Conservation (phyloP, 2,797 vertebrate species). For the Netta rufina region DNA sequence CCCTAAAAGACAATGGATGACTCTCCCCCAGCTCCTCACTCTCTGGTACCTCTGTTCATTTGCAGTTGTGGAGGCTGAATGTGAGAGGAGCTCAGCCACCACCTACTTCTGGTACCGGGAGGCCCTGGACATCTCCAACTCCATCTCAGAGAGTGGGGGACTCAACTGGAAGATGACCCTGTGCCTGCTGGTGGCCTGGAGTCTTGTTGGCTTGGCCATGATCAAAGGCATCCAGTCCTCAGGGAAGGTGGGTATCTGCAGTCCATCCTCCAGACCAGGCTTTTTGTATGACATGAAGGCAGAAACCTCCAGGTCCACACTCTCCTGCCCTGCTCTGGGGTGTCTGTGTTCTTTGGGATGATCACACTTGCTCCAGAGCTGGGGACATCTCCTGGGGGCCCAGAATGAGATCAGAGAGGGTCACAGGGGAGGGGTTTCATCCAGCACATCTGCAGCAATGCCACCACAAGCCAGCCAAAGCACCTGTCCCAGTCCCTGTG, state of each 20-base stretch:
- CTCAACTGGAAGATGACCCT: constrained; percentile 98
- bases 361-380: neutral
- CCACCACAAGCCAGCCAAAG: neutral
- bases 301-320: neutral
- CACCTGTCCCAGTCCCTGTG: neutral
- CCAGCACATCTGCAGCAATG: neutral
- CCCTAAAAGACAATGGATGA: accelerated
- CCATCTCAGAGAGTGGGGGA: constrained; percentile 91
- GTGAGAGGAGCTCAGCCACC: constrained; percentile 96
- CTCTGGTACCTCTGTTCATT: neutral
- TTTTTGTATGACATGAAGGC: neutral
- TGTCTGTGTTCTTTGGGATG: neutral
- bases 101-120: constrained; percentile 99
- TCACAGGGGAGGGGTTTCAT: neutral
- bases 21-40: neutral
- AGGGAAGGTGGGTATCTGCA: constrained; percentile 84
- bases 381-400: neutral
- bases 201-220: constrained; percentile 92
- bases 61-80: constrained; percentile 91
- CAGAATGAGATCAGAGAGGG: neutral
- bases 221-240: constrained; percentile 98
- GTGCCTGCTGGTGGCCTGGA: constrained; percentile 93
- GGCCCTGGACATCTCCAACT: constrained; percentile 93
- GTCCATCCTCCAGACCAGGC: neutral
- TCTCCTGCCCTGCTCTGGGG: neutral